Percentiles rank a stretch among this genome's conserved stretches.
Conservation (phyloP, 2,113 vertebrate species). For the Peucedramus taeniatus region DNA sequence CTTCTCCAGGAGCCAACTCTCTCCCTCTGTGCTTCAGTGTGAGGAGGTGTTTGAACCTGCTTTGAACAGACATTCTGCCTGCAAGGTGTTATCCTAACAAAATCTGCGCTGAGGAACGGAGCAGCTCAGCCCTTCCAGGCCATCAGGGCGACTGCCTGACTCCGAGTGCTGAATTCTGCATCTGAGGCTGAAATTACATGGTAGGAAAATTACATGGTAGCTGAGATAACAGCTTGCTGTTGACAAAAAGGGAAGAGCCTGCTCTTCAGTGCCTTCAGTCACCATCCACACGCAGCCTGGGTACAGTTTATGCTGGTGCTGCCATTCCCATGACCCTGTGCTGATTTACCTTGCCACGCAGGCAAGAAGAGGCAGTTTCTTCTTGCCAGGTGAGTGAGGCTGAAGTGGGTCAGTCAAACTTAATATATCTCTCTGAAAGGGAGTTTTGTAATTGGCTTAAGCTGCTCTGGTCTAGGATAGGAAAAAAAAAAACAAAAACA, state of each 20-base stretch:
- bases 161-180: background rate
- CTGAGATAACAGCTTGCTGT: background rate
- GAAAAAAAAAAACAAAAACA: background rate
- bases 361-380: background rate
- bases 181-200: slow-evolving; percentile 30
- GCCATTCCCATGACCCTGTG: background rate
- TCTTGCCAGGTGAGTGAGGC: background rate
- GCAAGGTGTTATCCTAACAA: background rate
- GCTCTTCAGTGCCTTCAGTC: background rate
- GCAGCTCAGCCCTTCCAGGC: background rate
- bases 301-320: background rate
- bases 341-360: background rate
- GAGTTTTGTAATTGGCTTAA: background rate
- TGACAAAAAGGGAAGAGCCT: background rate
- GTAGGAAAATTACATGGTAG: slow-evolving; percentile 17
- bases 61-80: background rate
- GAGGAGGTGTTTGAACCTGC: background rate
- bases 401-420: background rate
- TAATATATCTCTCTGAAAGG: background rate
- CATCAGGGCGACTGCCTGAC: background rate
- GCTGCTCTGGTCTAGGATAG: background rate
- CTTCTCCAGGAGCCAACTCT: background rate
- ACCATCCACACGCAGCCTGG: background rate
- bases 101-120: accelerated
- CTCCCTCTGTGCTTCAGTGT: background rate